These are phyloP conservation scores for Entelurus aequoreus DNA, from an alignment of 2,113 vertebrate genomes.

Conservation along the genomic window DNA sequence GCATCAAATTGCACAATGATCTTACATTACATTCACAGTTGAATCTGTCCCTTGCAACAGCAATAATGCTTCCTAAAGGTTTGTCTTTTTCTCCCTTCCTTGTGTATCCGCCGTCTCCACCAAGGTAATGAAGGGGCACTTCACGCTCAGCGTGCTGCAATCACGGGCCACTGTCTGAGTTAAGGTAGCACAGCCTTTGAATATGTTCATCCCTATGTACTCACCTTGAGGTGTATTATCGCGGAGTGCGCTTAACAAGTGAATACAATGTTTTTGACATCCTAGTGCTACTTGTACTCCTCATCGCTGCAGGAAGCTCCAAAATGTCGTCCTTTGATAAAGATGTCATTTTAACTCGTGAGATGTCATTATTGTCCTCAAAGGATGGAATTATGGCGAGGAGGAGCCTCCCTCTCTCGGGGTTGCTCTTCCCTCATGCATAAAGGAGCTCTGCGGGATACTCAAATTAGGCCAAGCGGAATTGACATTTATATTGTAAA, in stretches of 20 bases:
- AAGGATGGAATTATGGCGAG: constrained; percentile 13
- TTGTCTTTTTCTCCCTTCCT: constrained; percentile 42
- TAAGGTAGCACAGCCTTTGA: constrained; percentile 19
- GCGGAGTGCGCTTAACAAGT: background rate
- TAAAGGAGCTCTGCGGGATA: constrained; percentile 17
- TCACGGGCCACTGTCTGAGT: constrained; percentile 10
- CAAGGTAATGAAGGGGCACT: constrained; percentile 9
- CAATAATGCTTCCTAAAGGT: constrained; percentile 30
- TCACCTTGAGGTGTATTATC: constrained; percentile 1
- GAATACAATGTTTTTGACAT: constrained; percentile 5
- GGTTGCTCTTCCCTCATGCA: constrained; percentile 16
- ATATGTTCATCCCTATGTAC: constrained; percentile 11
- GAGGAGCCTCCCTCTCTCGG: constrained; percentile 7
- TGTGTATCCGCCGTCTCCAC: constrained; percentile 16
- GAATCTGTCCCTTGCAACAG: constrained; percentile 32
- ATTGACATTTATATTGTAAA: constrained; percentile 38
- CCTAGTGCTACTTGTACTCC: background rate
- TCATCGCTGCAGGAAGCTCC: background rate
- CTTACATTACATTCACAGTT: constrained; percentile 3
- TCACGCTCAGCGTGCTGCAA: constrained; percentile 29
- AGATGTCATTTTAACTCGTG: constrained; percentile 13
- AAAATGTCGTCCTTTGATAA: constrained; percentile 7
- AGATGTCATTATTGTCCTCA: constrained; percentile 17
- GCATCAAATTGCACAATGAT: constrained; percentile 3
- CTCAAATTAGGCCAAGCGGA: constrained; percentile 30